Conservation (phyloP, 2,797 vertebrate species). For the Poecilia velifera region DNA sequence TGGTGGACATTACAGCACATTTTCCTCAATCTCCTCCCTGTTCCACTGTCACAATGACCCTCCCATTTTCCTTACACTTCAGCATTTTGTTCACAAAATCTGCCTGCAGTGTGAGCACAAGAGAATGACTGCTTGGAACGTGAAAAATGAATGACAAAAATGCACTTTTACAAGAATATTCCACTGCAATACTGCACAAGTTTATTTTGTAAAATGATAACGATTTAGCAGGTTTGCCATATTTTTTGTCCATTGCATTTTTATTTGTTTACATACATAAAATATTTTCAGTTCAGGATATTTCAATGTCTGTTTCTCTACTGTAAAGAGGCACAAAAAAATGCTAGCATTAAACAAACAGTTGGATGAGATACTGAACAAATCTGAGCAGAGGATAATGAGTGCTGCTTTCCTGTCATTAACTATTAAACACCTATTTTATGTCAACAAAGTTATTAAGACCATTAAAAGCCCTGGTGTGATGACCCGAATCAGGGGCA, state of each 20-base stretch:
- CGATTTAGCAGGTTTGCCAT: neutral
- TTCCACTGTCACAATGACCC: neutral
- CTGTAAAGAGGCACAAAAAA: neutral
- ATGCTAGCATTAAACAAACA: too few relatives aligned
- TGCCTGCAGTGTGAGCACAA: neutral
- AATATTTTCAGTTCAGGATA: neutral
- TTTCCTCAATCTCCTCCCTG: neutral
- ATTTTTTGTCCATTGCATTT: neutral
- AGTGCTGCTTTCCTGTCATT: slow-evolving; percentile 26
- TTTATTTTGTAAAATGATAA: neutral
- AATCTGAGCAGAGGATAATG: slow-evolving; percentile 11
- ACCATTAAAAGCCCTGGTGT: slow-evolving; percentile 28
- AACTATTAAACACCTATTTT: slow-evolving; percentile 25
- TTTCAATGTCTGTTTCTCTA: neutral
- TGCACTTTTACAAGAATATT: neutral
- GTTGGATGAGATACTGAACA: neutral
- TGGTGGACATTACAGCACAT: neutral
- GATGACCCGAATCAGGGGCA: slow-evolving; percentile 26
- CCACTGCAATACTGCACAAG: neutral
- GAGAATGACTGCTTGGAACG: neutral
- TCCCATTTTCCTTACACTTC: neutral
- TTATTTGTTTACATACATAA: neutral
- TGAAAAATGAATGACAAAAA: neutral
- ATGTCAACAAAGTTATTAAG: slow-evolving; percentile 31
- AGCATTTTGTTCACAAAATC: neutral